phyloP scores from a whole-genome alignment of 2,113 vertebrate genomes.

The Delphinapterus leucas region DNA sequence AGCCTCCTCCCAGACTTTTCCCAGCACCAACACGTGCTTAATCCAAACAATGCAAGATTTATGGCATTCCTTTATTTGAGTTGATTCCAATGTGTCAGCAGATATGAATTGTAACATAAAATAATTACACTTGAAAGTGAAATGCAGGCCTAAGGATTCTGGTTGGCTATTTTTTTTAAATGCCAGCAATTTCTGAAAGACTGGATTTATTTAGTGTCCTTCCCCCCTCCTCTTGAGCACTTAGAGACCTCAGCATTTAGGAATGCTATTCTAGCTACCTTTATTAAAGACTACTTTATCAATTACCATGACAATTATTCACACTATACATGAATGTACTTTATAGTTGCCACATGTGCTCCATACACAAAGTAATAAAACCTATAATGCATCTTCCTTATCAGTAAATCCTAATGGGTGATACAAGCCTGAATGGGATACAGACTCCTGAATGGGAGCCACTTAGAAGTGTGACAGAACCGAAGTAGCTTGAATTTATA shows the following conservation, averaged over 20 bases:
- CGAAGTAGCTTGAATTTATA: slow-evolving; percentile 60
- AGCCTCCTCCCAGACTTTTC: background rate
- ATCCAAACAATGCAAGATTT: slow-evolving; percentile 64
- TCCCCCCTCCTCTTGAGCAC: background rate
- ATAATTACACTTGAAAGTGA: slow-evolving; percentile 70
- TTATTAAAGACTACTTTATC: slow-evolving; percentile 67
- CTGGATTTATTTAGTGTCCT: slow-evolving; percentile 59
- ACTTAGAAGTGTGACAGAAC: slow-evolving; percentile 19
- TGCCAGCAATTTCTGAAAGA: slow-evolving; percentile 61
- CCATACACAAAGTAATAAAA: slow-evolving; percentile 69
- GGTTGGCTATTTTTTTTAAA: slow-evolving; percentile 37
- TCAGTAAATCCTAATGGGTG: slow-evolving; percentile 47
- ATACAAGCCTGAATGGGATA: background rate
- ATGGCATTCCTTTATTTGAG: slow-evolving; percentile 55
- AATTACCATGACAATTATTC: slow-evolving; percentile 68
- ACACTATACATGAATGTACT: slow-evolving; percentile 49
- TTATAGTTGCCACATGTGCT: slow-evolving; percentile 59
- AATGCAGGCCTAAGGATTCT: slow-evolving; percentile 57
- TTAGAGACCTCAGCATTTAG: slow-evolving; percentile 49
- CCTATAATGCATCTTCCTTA: slow-evolving; percentile 52
- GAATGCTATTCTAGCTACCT: slow-evolving; percentile 26
- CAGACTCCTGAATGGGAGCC: slow-evolving; percentile 31
- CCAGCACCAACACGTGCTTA: background rate
- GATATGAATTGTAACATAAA: slow-evolving; percentile 70
- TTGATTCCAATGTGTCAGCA: slow-evolving; percentile 67